Base-by-base conservation (phyloP, 2,113 vertebrate species). In the Lipophrys pholis region DNA sequence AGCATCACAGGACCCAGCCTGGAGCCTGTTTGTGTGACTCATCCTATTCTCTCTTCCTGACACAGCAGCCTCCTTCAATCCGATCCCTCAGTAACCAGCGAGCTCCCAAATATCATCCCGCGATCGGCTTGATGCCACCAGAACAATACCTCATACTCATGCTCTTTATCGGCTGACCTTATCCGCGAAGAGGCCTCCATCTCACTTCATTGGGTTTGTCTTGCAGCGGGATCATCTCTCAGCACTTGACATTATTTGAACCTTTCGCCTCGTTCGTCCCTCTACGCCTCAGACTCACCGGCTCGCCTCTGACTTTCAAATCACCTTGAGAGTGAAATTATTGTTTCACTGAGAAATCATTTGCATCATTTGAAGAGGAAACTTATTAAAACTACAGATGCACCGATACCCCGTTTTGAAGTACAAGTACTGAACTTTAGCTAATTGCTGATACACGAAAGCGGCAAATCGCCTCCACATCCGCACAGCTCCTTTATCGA, bases 291-390 rank as follows among this genome's bases (percentile, higher is more conserved):
- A 69, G 86, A 80, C 80, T 75, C 55, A 64, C 72, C 60, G 69
- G 60, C 84, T 86, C 76, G 53, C 76, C 81, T 74, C 57, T 73
- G 89, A 90, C 89, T 84, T 90, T 90, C 76, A 90, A 67, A 69
- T 80, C 87, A 90, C 89, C 89, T 90, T 89, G 78, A 30, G 49
- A 66, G 61, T 42, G 45, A 69, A 59, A 56, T 5, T 3, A 11
- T 8, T 9, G 40, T 12, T 49, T 60, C 1, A 35, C 41, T 40
- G 30, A 1, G n/a, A n/a, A n/a, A n/a, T n/a, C n/a, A n/a, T n/a
- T n/a, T n/a, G n/a, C n/a, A n/a, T n/a, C n/a, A n/a, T n/a, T n/a
- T n/a, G n/a, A n/a, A n/a, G n/a, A n/a, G 21, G 21, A 30, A 30
- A 30, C 21, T 4, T 30, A 30, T 30, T 30, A 30, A 30, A 30